phyloP scores from a whole-genome alignment of 2,113 vertebrate genomes.

The Benitochromis conjunctus region DNA sequence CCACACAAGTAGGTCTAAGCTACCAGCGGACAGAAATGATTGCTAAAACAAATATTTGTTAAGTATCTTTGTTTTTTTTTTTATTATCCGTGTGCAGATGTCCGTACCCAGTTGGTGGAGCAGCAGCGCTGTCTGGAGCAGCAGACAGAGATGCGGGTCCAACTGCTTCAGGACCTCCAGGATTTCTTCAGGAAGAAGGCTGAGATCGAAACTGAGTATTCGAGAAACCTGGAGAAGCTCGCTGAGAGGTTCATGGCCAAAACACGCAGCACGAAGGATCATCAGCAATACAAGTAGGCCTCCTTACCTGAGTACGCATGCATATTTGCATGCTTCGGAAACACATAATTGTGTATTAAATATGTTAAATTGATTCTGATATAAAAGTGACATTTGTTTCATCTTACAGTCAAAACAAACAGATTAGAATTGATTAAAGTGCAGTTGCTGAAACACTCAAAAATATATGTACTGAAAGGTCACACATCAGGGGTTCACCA shows the following conservation, averaged over 20 bases:
- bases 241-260: slow-evolving; percentile 98
- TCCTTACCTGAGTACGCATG: neutral
- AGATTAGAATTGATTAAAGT: neutral
- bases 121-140: slow-evolving; percentile 99
- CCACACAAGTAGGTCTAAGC: neutral
- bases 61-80: neutral
- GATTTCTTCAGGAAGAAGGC: slow-evolving; percentile 99
- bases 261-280: slow-evolving; percentile 97
- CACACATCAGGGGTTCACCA: neutral
- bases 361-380: neutral
- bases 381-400: neutral
- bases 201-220: slow-evolving; percentile 97
- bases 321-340: neutral
- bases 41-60: neutral
- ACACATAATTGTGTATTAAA: neutral
- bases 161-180: slow-evolving; percentile 96
- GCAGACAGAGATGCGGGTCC: slow-evolving; percentile 95
- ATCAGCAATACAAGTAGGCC: slow-evolving; percentile 95
- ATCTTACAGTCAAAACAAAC: neutral
- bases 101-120: slow-evolving; percentile 93
- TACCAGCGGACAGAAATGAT: neutral
- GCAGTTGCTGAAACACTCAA: neutral
- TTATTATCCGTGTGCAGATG: slow-evolving; percentile 75
- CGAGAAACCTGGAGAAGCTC: slow-evolving; percentile 94
- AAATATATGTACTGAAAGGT: neutral